Evolutionary conservation across 23 tunicate species (phyloP).

Genomic region (Halocynthia roretzi): DNA sequence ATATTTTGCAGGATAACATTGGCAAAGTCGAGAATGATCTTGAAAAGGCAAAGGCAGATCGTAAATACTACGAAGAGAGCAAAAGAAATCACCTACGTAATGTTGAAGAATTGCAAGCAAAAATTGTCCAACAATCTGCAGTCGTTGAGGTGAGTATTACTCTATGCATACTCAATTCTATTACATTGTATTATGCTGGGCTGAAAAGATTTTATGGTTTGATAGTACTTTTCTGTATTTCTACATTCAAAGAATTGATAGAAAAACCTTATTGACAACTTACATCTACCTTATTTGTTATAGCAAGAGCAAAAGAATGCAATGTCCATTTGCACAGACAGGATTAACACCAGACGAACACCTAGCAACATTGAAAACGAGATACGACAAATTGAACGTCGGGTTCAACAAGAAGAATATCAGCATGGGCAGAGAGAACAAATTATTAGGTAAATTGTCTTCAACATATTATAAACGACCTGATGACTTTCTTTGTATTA

Average conservation of each 20-base stretch:
- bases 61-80: constrained; percentile 53
- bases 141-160: background rate
- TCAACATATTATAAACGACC: too few species aligned
- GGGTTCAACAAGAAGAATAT: constrained; percentile 54
- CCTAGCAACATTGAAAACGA: constrained; percentile 75
- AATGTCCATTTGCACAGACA: constrained; percentile 33
- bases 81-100: constrained; percentile 38
- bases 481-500: too few species aligned
- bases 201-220: too few species aligned
- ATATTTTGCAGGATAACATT: constrained; percentile 39
- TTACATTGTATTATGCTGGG: too few species aligned
- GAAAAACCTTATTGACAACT: too few species aligned
- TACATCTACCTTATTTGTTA: too few species aligned
- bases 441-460: constrained; percentile 17
- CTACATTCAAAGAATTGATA: too few species aligned
- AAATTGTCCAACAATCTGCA: constrained; percentile 2
- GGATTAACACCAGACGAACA: constrained; percentile 48
- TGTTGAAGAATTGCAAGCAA: constrained; percentile 23
- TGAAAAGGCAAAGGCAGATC: constrained; percentile 71
- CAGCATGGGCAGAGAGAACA: constrained; percentile 77
- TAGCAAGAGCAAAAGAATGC: constrained; percentile 50
- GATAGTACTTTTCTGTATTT: too few species aligned
- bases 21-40: constrained; percentile 29
- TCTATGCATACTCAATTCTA: too few species aligned
- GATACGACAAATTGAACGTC: constrained; percentile 46